These are phyloP conservation scores for Chloropsis hardwickii DNA, from an alignment of 2,113 vertebrate genomes.

Conservation along the genomic window DNA sequence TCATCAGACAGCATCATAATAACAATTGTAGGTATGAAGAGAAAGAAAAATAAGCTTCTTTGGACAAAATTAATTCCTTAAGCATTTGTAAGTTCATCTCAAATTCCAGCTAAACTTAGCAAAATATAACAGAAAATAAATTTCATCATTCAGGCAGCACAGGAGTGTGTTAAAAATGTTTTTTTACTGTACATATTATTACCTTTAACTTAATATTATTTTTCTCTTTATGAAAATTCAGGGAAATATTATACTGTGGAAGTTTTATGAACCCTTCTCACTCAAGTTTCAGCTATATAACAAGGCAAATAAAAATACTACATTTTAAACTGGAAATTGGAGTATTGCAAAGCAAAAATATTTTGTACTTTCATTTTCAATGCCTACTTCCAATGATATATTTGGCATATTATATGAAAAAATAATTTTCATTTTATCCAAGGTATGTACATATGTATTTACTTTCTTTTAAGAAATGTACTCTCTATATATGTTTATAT, in stretches of 20 bases:
- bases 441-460: rapidly evolving
- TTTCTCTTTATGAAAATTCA: neutral
- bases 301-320: neutral
- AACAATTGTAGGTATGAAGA: neutral
- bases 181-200: neutral
- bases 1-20: neutral
- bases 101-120: neutral
- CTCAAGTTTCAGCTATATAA: neutral
- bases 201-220: neutral
- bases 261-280: neutral
- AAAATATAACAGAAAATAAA: neutral
- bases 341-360: neutral
- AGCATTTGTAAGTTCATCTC: neutral
- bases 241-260: rapidly evolving
- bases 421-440: neutral
- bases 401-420: neutral
- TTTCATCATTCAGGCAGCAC: neutral
- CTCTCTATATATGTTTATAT: neutral
- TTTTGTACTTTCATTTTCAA: neutral
- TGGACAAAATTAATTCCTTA: neutral
- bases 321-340: neutral
- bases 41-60: neutral
- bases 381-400: neutral
- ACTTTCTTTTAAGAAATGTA: neutral
- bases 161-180: neutral